Evolutionary conservation across 2,888 invertebrate genomes (phyloP).

Genomic region (Rotaria sp.): DNA sequence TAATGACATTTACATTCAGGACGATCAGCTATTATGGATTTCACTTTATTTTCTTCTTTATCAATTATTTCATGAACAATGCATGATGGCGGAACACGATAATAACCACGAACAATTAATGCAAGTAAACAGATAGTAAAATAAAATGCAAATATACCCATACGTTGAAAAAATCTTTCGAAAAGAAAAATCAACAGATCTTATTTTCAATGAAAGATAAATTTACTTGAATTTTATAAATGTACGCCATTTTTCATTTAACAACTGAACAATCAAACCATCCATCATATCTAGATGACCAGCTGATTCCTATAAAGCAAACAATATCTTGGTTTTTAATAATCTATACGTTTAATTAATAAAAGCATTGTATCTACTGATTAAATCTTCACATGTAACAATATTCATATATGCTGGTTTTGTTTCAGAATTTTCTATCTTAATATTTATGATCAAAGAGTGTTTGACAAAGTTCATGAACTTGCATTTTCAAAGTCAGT

Average conservation of each 20-base stretch:
- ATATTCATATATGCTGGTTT: too few relatives aligned
- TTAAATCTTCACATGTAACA: too few relatives aligned
- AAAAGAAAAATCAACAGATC: background rate
- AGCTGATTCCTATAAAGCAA: constrained; percentile 70
- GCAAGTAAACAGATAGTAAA: background rate
- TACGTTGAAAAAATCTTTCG: background rate
- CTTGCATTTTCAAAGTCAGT: too few relatives aligned
- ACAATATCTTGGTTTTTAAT: too few relatives aligned
- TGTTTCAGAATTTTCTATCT: too few relatives aligned
- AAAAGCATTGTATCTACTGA: too few relatives aligned
- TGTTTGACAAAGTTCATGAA: too few relatives aligned
- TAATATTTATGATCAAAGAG: too few relatives aligned
- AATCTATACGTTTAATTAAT: too few relatives aligned
- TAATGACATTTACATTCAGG: constrained; percentile 30
- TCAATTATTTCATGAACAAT: background rate
- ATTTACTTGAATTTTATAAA: constrained; percentile 72
- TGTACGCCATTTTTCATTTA: constrained; percentile 94
- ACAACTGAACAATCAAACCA: constrained; percentile 80
- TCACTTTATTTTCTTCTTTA: background rate
- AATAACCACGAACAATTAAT: constrained; percentile 12
- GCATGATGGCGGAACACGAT: background rate
- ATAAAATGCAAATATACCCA: constrained; percentile 19
- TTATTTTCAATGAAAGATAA: background rate
- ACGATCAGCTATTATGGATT: background rate
- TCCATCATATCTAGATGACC: constrained; percentile 89